phyloP scores from a whole-genome alignment of 1,140 invertebrate species.

The Drosophila takahashii region DNA sequence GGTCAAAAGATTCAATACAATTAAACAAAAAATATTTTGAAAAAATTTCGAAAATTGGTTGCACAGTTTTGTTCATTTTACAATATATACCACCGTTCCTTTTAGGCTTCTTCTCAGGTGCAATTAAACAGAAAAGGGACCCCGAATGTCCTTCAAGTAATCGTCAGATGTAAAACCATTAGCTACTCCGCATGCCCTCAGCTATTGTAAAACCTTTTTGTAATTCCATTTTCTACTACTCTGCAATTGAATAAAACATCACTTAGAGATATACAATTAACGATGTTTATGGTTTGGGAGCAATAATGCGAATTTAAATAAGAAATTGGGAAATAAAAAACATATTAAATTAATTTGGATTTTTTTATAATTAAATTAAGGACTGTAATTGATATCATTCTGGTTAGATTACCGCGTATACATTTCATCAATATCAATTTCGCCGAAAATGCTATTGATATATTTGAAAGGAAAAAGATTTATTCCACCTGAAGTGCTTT shows the following conservation, averaged over 20 bases:
- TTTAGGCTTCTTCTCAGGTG: background rate
- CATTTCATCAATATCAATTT: slow-evolving; percentile 4
- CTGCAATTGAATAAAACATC: slow-evolving; percentile 49
- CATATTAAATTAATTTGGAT: too few relatives aligned
- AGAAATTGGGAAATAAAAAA: background rate
- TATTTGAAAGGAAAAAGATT: slow-evolving; percentile 7
- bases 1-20: background rate
- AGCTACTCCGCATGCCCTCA: slow-evolving; percentile 24
- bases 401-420: slow-evolving; percentile 5
- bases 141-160: slow-evolving; percentile 36
- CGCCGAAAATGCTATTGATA: background rate
- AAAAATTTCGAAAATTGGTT: background rate
- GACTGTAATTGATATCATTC: background rate
- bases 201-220: slow-evolving; percentile 47
- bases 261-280: slow-evolving; percentile 7
- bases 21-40: background rate
- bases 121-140: slow-evolving; percentile 25
- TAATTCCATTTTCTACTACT: slow-evolving; percentile 58
- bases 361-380: background rate
- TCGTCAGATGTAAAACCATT: slow-evolving; percentile 65
- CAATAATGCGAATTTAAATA: background rate
- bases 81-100: background rate
- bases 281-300: background rate
- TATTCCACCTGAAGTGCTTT: slow-evolving; percentile 30
- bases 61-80: background rate